Percentiles rank a stretch among this genome's conserved stretches.
Conservation (phyloP, 2,797 vertebrate genomes). For the Bucorvus abyssinicus region DNA sequence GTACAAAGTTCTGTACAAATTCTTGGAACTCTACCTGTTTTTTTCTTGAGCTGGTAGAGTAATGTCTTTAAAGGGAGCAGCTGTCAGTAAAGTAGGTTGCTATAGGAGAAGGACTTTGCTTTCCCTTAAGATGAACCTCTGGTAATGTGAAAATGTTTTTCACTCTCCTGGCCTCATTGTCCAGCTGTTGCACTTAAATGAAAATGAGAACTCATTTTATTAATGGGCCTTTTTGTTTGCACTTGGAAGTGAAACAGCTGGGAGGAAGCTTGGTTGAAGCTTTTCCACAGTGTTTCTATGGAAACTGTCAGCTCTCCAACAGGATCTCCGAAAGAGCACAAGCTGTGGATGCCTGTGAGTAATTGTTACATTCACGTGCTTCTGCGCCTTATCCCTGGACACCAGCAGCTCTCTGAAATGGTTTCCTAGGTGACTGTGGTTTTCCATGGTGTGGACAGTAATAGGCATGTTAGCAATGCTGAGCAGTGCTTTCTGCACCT, state of each 20-base stretch:
- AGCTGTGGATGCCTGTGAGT: neutral
- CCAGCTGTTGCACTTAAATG: neutral
- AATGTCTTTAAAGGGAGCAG: neutral
- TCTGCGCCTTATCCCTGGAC: neutral
- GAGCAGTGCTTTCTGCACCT: neutral
- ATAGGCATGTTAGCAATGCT: neutral
- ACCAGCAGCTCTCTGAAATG: neutral
- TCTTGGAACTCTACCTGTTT: no score
- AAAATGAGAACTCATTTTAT: neutral
- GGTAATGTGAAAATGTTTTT: neutral
- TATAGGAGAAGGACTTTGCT: neutral
- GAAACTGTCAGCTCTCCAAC: slow-evolving; percentile 9
- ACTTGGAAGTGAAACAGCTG: neutral
- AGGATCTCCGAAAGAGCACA: neutral
- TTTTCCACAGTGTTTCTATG: slow-evolving; percentile 29
- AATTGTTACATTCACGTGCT: neutral
- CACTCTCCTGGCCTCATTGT: neutral
- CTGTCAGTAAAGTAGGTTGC: neutral
- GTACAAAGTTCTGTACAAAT: neutral
- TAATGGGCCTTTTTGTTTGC: neutral
- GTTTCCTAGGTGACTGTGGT: slow-evolving; percentile 7
- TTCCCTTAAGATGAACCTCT: no score
- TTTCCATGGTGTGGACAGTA: neutral
- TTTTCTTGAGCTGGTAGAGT: neutral
- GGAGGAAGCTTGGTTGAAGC: neutral